A percentile compares a stretch with the other conserved stretches of the same genome.
These are phyloP conservation scores for Ctenochaetus hawaiiensis DNA, from an alignment of 2,797 vertebrate species.

Conservation along the genomic window DNA sequence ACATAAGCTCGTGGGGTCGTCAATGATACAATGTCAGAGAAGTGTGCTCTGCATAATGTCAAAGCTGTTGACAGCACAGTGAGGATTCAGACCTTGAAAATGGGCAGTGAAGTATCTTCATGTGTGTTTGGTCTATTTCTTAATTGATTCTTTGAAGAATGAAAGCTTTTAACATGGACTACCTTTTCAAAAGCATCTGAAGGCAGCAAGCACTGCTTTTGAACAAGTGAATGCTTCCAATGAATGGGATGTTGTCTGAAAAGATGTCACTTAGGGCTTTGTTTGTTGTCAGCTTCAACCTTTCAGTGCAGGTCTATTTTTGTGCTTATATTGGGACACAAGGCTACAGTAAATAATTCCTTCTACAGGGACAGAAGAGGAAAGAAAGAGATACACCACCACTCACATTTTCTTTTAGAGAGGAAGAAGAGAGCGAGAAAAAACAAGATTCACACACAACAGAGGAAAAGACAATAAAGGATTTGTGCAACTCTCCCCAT, in stretches of 20 bases:
- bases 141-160: conserved; percentile 61
- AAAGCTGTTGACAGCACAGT: conserved; percentile 30
- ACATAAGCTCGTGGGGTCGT: conserved; percentile 19
- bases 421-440: conserved; percentile 4
- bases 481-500: conserved; percentile 12
- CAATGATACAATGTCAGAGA: conserved; percentile 25
- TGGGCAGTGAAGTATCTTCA: conserved; percentile 41
- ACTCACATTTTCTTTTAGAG: conserved; percentile 5
- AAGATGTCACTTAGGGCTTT: conserved; percentile 53
- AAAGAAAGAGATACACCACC: conserved; percentile 9
- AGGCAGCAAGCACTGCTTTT: conserved; percentile 54
- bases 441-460: conserved; percentile 20
- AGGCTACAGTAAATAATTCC: conserved; percentile 30
- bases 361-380: not conserved
- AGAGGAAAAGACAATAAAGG: conserved; percentile 8
- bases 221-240: conserved; percentile 47
- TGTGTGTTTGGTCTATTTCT: conserved; percentile 65
- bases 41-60: conserved; percentile 5
- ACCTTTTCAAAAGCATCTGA: conserved; percentile 59
- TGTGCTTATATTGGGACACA: conserved; percentile 21
- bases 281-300: conserved; percentile 48
- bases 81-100: conserved; percentile 65
- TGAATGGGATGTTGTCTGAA: conserved; percentile 21
- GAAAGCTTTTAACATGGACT: conserved; percentile 55
- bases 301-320: conserved; percentile 37